A percentile compares a stretch with the other conserved stretches of the same genome.
These are phyloP conservation scores for Triplophysa dalaica DNA, from an alignment of 2,113 vertebrate genomes.

Conservation along the genomic window DNA sequence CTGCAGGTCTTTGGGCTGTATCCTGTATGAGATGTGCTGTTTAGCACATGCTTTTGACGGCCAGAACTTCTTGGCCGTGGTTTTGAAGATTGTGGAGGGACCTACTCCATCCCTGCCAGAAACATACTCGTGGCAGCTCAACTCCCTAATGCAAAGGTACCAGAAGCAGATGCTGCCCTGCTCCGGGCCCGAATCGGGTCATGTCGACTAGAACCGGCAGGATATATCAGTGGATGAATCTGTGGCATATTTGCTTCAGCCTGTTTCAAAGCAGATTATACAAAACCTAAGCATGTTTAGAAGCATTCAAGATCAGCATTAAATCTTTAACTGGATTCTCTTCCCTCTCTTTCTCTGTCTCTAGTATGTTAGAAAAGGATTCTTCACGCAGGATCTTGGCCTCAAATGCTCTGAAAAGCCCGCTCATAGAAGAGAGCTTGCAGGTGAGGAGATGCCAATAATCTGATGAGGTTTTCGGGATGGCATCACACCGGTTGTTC, in stretches of 20 bases:
- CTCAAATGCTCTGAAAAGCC: slow-evolving; percentile 72
- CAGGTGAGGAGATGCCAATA: no score
- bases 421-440: slow-evolving; percentile 69
- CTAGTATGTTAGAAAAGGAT: slow-evolving; percentile 81
- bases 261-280: slow-evolving; percentile 18
- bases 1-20: slow-evolving; percentile 83
- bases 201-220: neutral
- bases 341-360: slow-evolving; percentile 26
- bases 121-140: slow-evolving; percentile 72
- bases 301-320: slow-evolving; percentile 27
- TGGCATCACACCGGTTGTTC: neutral
- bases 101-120: slow-evolving; percentile 77
- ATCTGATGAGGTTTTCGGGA: no score
- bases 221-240: neutral
- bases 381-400: slow-evolving; percentile 76
- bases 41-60: slow-evolving; percentile 82
- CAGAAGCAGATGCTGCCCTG: slow-evolving; percentile 31
- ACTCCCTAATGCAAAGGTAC: slow-evolving; percentile 77
- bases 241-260: slow-evolving; percentile 24
- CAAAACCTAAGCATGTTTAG: slow-evolving; percentile 11
- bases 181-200: neutral
- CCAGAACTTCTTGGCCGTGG: slow-evolving; percentile 80
- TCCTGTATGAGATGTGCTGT: slow-evolving; percentile 86
- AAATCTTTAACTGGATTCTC: slow-evolving; percentile 13
- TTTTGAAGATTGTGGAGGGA: slow-evolving; percentile 83